Evolutionary conservation across 2,888 invertebrate genomes (phyloP).

Genomic region (Philonicus albiceps): DNA sequence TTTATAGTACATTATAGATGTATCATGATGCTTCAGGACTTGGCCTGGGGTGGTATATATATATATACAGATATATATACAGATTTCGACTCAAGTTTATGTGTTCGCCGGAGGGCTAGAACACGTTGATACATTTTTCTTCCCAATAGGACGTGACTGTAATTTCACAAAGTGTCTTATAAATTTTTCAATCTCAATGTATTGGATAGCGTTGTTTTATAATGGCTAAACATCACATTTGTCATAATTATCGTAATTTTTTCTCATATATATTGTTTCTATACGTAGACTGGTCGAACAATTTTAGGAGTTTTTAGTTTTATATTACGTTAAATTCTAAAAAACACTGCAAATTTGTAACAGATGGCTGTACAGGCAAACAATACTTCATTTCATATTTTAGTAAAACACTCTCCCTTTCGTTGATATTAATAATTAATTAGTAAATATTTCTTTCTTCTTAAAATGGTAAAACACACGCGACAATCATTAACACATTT

Average conservation of each 20-base stretch:
- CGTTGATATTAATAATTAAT: background rate
- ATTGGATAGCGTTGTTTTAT: background rate
- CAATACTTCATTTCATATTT: background rate
- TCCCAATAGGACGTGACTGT: constrained; percentile 39
- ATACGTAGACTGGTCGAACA: background rate
- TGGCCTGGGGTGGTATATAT: background rate
- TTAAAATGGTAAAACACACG: background rate
- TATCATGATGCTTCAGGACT: background rate
- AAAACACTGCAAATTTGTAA: background rate
- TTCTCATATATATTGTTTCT: background rate
- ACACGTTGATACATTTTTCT: constrained; percentile 37
- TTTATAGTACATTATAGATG: background rate
- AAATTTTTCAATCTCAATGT: constrained; percentile 34
- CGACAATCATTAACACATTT: background rate
- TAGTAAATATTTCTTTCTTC: background rate
- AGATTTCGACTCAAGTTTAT: background rate
- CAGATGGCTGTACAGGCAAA: background rate
- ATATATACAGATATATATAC: background rate
- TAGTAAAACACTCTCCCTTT: background rate
- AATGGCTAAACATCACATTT: background rate
- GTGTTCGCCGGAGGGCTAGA: background rate
- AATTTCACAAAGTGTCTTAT: constrained; percentile 36
- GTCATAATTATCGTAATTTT: background rate
- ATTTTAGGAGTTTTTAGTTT: background rate
- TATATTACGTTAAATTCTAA: background rate